These are phyloP conservation scores for Coelopa frigida DNA, from an alignment of 1,140 invertebrate genomes.

Conservation along the genomic window DNA sequence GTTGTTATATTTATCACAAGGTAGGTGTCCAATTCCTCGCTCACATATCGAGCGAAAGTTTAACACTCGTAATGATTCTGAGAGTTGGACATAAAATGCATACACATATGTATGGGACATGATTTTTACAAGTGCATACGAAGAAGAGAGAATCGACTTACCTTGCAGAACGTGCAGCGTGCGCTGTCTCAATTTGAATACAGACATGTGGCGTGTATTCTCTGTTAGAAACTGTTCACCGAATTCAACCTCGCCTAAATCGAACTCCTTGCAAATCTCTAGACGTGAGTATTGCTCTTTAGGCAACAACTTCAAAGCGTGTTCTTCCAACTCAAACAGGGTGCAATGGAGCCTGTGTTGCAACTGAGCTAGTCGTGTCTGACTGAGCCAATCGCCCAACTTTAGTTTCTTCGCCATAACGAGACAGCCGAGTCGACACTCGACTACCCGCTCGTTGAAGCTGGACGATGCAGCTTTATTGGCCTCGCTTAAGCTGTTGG, in stretches of 20 bases:
- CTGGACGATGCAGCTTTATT: slow-evolving; percentile 91
- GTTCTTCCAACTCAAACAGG: slow-evolving; percentile 60
- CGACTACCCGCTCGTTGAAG: slow-evolving; percentile 90
- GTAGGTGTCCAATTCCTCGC: slow-evolving; percentile 12
- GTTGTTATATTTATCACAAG: no score
- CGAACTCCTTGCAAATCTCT: slow-evolving; percentile 64
- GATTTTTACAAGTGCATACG: no score
- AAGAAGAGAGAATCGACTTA: no score
- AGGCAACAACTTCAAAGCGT: slow-evolving; percentile 60
- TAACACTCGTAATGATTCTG: slow-evolving; percentile 74
- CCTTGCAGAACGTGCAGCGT: slow-evolving; percentile 71
- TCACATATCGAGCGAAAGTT: slow-evolving; percentile 57
- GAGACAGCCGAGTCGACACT: slow-evolving; percentile 84
- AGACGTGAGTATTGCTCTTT: slow-evolving; percentile 64
- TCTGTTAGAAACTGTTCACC: slow-evolving; percentile 57
- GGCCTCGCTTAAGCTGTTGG: slow-evolving; percentile 80
- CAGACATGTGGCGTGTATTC: slow-evolving; percentile 60
- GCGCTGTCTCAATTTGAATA: slow-evolving; percentile 76
- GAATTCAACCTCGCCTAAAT: slow-evolving; percentile 58
- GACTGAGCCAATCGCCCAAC: slow-evolving; percentile 53
- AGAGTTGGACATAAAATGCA: no score
- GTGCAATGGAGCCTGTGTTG: slow-evolving; percentile 57
- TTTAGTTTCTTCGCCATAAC: slow-evolving; percentile 62
- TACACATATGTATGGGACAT: no score
- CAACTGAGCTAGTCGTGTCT: slow-evolving; percentile 60